phyloP scores from a whole-genome alignment of 2,113 vertebrate genomes.

The Lucifuga dentata region DNA sequence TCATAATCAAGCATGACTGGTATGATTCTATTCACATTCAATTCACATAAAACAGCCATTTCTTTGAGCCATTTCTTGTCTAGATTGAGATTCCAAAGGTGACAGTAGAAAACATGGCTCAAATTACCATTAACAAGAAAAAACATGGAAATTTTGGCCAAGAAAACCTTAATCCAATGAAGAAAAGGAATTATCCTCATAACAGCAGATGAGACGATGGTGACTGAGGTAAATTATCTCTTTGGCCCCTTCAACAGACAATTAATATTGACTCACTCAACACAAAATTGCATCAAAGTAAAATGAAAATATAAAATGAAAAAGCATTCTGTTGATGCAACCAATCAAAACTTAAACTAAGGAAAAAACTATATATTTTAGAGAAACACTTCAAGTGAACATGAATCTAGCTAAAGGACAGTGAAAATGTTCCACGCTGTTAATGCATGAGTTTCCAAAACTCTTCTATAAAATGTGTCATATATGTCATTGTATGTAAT shows the following conservation, averaged over 20 bases:
- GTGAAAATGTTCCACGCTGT: slow-evolving; percentile 17
- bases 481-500: no score
- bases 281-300: slow-evolving; percentile 1
- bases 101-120: slow-evolving; percentile 19
- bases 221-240: slow-evolving; percentile 51
- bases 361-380: not conserved
- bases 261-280: slow-evolving; percentile 33
- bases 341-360: slow-evolving; percentile 5
- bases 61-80: slow-evolving; percentile 2
- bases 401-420: slow-evolving; percentile 9
- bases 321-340: slow-evolving; percentile 9
- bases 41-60: slow-evolving; percentile 9
- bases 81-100: slow-evolving; percentile 1
- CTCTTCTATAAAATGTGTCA: not conserved
- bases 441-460: not conserved
- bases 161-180: slow-evolving; percentile 5
- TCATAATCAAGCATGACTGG: slow-evolving; percentile 24
- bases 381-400: slow-evolving; percentile 1
- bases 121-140: slow-evolving; percentile 8
- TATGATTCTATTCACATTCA: slow-evolving; percentile 31
- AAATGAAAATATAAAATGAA: not conserved
- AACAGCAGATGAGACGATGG: slow-evolving; percentile 34
- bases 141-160: slow-evolving; percentile 9
- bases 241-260: slow-evolving; percentile 44
- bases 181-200: slow-evolving; percentile 20